Conservation (phyloP, 2,888 invertebrate species). For the Cheiracanthium punctorium region DNA sequence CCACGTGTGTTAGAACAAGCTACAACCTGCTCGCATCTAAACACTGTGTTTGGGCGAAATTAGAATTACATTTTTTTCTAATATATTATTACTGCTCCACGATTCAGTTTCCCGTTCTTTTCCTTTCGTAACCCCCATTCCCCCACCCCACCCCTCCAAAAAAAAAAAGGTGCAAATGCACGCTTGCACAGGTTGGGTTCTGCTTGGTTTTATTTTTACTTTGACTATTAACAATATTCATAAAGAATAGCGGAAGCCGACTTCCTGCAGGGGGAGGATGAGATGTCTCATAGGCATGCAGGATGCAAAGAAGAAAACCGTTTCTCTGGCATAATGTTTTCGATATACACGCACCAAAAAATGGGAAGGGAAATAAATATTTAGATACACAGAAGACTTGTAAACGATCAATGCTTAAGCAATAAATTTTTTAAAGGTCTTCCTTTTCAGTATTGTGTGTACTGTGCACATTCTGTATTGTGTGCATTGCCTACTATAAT, state of each 20-base stretch:
- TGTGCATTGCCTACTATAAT: too few species aligned
- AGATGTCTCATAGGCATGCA: not conserved
- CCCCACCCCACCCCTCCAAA: too few species aligned
- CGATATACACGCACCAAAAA: too few species aligned
- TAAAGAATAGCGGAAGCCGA: not conserved
- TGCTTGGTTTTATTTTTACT: not conserved
- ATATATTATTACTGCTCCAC: not conserved
- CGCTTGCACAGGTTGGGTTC: not conserved
- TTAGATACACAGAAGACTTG: too few species aligned
- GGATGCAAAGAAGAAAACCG: not conserved
- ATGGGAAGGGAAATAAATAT: too few species aligned
- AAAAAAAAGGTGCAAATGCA: not conserved
- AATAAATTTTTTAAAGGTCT: too few species aligned
- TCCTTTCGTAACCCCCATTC: not conserved
- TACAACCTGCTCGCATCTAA: constrained; percentile 24
- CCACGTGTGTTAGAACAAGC: constrained; percentile 34
- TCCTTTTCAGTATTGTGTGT: too few species aligned
- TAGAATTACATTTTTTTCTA: not conserved
- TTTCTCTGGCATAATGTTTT: too few species aligned
- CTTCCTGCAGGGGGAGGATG: not conserved
- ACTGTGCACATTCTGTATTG: too few species aligned
- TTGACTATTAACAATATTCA: not conserved
- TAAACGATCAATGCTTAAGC: too few species aligned
- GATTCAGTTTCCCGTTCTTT: not conserved
- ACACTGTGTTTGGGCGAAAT: not conserved